phyloP scores from a whole-genome alignment of 2,113 vertebrate genomes.

The Struthidea cinerea region DNA sequence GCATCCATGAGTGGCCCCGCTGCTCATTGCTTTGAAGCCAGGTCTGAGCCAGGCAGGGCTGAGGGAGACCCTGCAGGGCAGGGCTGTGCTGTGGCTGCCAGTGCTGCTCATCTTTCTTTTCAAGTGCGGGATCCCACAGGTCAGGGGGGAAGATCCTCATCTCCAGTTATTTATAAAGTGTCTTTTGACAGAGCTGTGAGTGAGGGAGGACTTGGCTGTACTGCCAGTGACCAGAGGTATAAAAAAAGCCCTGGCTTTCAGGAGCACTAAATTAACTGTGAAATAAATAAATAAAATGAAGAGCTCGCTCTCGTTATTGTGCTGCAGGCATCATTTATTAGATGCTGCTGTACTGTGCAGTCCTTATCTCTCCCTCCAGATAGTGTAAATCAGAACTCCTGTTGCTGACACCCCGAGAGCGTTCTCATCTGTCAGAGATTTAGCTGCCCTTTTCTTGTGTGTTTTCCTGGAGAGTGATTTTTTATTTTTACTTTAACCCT shows the following conservation, averaged over 20 bases:
- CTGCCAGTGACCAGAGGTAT: conserved; percentile 1
- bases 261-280: conserved; percentile 46
- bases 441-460: conserved; percentile 34
- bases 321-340: conserved; percentile 58
- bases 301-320: conserved; percentile 13
- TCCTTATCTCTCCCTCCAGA: conserved; percentile 68
- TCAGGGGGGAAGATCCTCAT: conserved; percentile 22
- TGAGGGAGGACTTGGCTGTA: not conserved
- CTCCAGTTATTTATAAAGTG: conserved; percentile 39
- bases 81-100: not conserved
- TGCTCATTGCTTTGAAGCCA: not conserved
- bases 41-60: not conserved
- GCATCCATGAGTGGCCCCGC: not conserved
- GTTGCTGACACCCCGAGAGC: conserved; percentile 46
- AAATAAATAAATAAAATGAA: conserved; percentile 66
- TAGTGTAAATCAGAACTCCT: conserved; percentile 65
- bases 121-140: conserved; percentile 4
- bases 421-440: conserved; percentile 62
- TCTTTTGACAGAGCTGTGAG: not conserved
- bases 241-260: conserved; percentile 24
- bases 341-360: conserved; percentile 36
- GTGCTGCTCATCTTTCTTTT: not conserved
- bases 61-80: not conserved
- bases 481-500: conserved; percentile 61
- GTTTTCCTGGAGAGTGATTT: conserved; percentile 50